These are phyloP conservation scores for Meriones psammophilus DNA, from an alignment of 2,797 vertebrate genomes.

Conservation along the genomic window DNA sequence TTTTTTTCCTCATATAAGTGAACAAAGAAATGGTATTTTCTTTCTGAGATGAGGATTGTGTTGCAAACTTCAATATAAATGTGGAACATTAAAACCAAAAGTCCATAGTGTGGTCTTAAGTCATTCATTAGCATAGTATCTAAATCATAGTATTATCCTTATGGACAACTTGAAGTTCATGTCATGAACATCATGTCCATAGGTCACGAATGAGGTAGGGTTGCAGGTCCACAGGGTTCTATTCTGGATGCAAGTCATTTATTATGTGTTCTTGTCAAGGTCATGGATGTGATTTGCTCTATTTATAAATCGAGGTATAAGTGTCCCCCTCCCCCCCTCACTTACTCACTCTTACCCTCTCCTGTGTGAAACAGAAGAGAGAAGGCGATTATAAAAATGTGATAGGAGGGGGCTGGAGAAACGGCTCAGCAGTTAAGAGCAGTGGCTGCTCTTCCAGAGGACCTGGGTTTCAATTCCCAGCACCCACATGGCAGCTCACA, in stretches of 20 bases:
- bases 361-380: neutral
- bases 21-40: neutral
- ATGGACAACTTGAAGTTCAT: neutral
- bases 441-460: too few species aligned
- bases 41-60: neutral
- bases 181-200: neutral
- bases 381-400: neutral
- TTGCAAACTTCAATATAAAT: neutral
- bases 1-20: neutral
- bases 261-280: neutral
- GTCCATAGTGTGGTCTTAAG: neutral
- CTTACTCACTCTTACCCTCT: too few species aligned
- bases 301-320: neutral
- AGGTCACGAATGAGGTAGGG: neutral
- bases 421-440: too few species aligned
- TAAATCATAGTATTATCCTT: neutral
- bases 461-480: too few species aligned
- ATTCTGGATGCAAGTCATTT: neutral
- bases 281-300: neutral
- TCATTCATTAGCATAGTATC: neutral
- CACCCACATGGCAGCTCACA: too few species aligned
- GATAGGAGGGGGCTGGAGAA: too few species aligned
- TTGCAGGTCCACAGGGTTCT: neutral
- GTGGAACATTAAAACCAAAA: slow-evolving; percentile 7
- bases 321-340: too few species aligned